These are phyloP conservation scores for Bungarus multicinctus DNA, from an alignment of 2,113 vertebrate genomes.

Conservation along the genomic window DNA sequence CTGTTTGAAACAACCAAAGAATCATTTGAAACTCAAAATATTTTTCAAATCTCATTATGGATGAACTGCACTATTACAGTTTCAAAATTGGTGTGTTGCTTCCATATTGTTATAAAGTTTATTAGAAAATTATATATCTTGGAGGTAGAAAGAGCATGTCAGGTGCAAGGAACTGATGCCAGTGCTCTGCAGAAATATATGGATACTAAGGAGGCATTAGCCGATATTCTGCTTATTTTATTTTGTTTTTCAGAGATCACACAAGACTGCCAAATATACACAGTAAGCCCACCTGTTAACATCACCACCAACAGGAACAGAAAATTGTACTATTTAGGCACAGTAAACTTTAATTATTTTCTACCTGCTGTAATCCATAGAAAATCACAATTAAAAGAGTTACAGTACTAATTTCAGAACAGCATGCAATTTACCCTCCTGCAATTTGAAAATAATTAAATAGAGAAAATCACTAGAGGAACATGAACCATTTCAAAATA, in stretches of 20 bases:
- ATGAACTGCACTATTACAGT: neutral
- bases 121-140: slow-evolving; percentile 39
- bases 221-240: neutral
- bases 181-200: slow-evolving; percentile 33
- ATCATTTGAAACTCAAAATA: neutral
- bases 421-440: neutral
- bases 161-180: neutral
- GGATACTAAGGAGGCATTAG: slow-evolving; percentile 17
- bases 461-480: neutral
- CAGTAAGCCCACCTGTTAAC: slow-evolving; percentile 13
- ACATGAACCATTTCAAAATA: neutral
- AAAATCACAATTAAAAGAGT: slow-evolving; percentile 42
- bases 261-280: neutral
- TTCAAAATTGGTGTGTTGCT: neutral
- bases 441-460: slow-evolving; percentile 13
- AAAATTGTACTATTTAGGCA: slow-evolving; percentile 45
- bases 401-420: slow-evolving; percentile 12
- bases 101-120: neutral
- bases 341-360: slow-evolving; percentile 38
- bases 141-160: neutral
- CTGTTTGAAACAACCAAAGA: neutral
- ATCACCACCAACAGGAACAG: slow-evolving; percentile 24
- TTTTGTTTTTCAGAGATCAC: slow-evolving; percentile 10
- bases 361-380: slow-evolving; percentile 42
- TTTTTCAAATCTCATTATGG: neutral